These are phyloP conservation scores for Griposia aprilina DNA, from an alignment of 2,888 invertebrate species.

Conservation along the genomic window DNA sequence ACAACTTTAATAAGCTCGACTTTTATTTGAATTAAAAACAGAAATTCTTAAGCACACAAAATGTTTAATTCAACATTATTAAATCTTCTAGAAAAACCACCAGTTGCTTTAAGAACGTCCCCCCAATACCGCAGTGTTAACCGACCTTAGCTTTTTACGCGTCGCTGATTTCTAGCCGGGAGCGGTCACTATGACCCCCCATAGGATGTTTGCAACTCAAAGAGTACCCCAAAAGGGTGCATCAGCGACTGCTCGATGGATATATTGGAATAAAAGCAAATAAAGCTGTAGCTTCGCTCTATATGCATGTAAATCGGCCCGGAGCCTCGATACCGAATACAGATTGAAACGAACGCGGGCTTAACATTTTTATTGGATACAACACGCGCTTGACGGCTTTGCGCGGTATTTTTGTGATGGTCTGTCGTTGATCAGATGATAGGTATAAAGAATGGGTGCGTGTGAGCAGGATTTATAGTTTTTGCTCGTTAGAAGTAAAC, in stretches of 20 bases:
- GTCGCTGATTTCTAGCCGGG: constrained; percentile 44
- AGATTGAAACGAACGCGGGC: constrained; percentile 84
- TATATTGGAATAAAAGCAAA: constrained; percentile 82
- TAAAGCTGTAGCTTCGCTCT: constrained; percentile 77
- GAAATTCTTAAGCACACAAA: background rate
- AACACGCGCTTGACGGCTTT: constrained; percentile 65
- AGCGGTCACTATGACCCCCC: constrained; percentile 53
- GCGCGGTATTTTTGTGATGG: constrained; percentile 50
- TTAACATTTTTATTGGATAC: constrained; percentile 86
- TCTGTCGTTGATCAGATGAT: constrained; percentile 36
- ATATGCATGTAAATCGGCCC: constrained; percentile 87
- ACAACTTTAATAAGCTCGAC: background rate
- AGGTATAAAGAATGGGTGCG: constrained; percentile 15
- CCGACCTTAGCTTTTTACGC: constrained; percentile 39
- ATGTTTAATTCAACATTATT: background rate
- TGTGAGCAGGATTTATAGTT: background rate
- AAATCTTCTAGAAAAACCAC: constrained; percentile 20
- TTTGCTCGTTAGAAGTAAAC: background rate
- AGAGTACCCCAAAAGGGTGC: constrained; percentile 73
- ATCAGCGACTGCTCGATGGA: constrained; percentile 68
- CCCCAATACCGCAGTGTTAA: constrained; percentile 1
- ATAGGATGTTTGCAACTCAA: constrained; percentile 72
- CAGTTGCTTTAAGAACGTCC: constrained; percentile 23
- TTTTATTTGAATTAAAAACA: background rate
- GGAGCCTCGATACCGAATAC: constrained; percentile 80